Evolutionary conservation across 23 tunicate genomes (phyloP), one percentile per base, ranked within the genome.

Genomic region (Halocynthia aurantium): DNA sequence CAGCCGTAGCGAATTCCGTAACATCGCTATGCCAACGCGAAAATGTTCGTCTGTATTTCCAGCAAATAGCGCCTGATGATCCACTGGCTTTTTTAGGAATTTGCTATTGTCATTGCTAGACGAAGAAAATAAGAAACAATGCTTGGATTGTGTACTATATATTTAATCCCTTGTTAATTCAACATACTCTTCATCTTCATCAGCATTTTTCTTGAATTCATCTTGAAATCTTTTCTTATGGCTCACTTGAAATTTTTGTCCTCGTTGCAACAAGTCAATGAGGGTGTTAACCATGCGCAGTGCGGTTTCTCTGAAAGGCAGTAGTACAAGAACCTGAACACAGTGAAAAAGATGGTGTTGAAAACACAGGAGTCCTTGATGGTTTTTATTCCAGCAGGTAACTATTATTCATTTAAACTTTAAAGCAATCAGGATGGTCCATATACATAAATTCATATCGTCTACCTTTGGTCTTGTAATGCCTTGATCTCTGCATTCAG

Each of bases 21-120:
- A 58, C 49, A 87, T 60, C 31, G 89, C 66, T 12, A 93, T 80
- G 21, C 94, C 94, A 18, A 93, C 31, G 7, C 88, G 84, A 80
- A 86, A 93, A 77, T 87, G 86, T 55, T 93, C 98, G 61, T 93
- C 98, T 7, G 86, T 83, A 70, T 93, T 87, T 53, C 98, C 94
- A 51, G 73, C 51, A 80, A 93, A 93, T 21, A 84, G 50, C 21
- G 22, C 40, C 57, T 87, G 83, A 55, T 65, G 87, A 72, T 93
- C 98, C 10, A 62, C 85, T 20, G 98, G 98, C 76, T 87, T 87
- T 51, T 76, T 80, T 18, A 31, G 21, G 44, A 31, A 31, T 31
- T 31, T 31, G 44, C 44, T 31, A 31, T 31, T 31, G 44, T 31
- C 44, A 31, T 31, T 31, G 44, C 44, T 31, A 2, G 2, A 31